These are phyloP conservation scores for Thymelicus acteon DNA, from an alignment of 2,888 invertebrate species.

Conservation along the genomic window DNA sequence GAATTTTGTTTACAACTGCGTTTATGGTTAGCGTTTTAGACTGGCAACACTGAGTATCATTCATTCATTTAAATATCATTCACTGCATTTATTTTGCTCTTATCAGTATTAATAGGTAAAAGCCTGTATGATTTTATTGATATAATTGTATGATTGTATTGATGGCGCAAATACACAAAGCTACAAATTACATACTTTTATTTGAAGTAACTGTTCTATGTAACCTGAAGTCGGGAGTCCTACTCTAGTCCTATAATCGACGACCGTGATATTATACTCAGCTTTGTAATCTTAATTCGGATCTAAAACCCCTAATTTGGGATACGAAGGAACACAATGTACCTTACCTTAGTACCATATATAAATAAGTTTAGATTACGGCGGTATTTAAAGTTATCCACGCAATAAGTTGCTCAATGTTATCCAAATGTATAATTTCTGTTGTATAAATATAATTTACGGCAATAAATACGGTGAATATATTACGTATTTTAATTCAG, in stretches of 20 bases:
- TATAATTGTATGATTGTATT: too few relatives aligned
- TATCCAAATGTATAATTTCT: slow-evolving; percentile 33
- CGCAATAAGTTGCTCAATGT: slow-evolving; percentile 34
- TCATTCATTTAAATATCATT: not conserved
- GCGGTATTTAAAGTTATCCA: slow-evolving; percentile 23
- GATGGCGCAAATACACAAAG: too few relatives aligned
- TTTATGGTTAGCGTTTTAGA: not conserved
- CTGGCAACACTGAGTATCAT: not conserved
- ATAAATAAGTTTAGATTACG: slow-evolving; percentile 4
- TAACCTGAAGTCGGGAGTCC: too few relatives aligned
- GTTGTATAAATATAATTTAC: slow-evolving; percentile 34
- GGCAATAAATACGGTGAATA: slow-evolving; percentile 4
- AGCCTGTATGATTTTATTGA: too few relatives aligned
- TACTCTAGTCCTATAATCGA: slow-evolving; percentile 5
- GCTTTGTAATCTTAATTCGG: slow-evolving; percentile 15
- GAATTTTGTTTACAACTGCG: slow-evolving; percentile 17
- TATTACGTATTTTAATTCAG: not conserved
- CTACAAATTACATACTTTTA: too few relatives aligned
- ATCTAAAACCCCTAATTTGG: not conserved
- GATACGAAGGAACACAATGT: slow-evolving; percentile 15
- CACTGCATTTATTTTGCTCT: too few relatives aligned
- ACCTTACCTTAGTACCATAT: slow-evolving; percentile 21
- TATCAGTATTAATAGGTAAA: too few relatives aligned
- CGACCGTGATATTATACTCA: not conserved
- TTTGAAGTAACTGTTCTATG: too few relatives aligned